Conservation (phyloP, 2,888 invertebrate genomes). For the Yponomeuta plumbellus region DNA sequence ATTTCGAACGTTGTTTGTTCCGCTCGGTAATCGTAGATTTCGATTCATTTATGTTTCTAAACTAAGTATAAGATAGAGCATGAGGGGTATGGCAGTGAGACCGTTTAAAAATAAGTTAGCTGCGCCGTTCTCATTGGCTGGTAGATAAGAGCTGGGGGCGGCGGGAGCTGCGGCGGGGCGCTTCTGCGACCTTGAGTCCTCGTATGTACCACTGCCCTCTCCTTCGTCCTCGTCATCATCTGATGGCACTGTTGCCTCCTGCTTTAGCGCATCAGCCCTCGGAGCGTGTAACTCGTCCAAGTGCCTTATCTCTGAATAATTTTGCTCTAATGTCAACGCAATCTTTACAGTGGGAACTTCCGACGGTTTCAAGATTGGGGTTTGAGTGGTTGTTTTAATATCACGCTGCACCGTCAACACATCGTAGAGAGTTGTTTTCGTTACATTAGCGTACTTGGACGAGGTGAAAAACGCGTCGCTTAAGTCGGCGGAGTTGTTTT, state of each 20-base stretch:
- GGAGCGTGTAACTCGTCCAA: constrained; percentile 23
- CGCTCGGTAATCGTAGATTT: background rate
- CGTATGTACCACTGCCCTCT: constrained; percentile 60
- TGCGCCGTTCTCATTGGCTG: constrained; percentile 51
- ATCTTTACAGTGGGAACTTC: background rate
- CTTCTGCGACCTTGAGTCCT: constrained; percentile 42
- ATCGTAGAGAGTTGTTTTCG: constrained; percentile 23
- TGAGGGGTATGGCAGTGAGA: constrained; percentile 27
- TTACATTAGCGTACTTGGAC: constrained; percentile 5
- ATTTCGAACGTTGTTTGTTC: background rate
- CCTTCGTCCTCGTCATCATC: constrained; percentile 66
- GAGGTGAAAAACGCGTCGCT: constrained; percentile 30
- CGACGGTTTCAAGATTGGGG: background rate
- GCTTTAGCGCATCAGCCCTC: constrained; percentile 54
- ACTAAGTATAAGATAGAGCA: constrained; percentile 18
- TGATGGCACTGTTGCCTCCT: constrained; percentile 54
- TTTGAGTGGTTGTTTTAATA: background rate
- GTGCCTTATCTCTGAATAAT: background rate
- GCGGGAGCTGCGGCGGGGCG: constrained; percentile 58
- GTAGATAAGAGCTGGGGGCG: constrained; percentile 60
- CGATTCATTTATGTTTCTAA: background rate
- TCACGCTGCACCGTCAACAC: background rate
- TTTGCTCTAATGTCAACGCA: background rate
- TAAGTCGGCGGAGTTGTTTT: constrained; percentile 35
- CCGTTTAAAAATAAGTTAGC: constrained; percentile 25